Base-by-base conservation (phyloP, 2,888 invertebrate species). In the Cecidostiba fungosa region DNA sequence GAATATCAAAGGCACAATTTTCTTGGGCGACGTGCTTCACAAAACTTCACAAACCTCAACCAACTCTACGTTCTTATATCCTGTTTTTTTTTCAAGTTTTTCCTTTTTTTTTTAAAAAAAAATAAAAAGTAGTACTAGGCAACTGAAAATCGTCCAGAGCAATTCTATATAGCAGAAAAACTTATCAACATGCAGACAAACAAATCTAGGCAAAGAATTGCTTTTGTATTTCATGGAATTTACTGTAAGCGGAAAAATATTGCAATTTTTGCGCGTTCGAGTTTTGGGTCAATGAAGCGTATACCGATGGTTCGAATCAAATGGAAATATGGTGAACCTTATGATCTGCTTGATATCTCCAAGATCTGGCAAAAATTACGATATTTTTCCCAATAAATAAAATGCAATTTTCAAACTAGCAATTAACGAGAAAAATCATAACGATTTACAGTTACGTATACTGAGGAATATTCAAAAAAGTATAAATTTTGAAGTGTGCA, bases 1-100 rank as follows among this genome's bases (percentile, higher is more conserved):
- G 92, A 91, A 92, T 92, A 92, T 92, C 90, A 92, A 92, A 92
- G 91, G 91, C 92, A 92, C 92, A 92, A 91, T 91, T 84, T 82
- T 87, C 86, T 86, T 82, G 84, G 76, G 78, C 66, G 50, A 74
- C 72, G 82, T 84, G 82, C 70, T 85, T 87, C 80, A 77, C 83
- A 85, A 87, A 87, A 85, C 72, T 86, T 82, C 82, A 79, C 84
- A 86, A 86, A 87, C 87, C 87, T 87, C 87, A 87, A 85, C 87
- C 87, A 87, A 87, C 83, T 86, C 84, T 85, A 85, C 78, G 16
- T 10, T 29, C 66, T 66, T 82, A 79, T 84, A 76, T 76, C 54
- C 29, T 69, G 70, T 29, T 59, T 32, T 84, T 85, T 83, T 83
- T 79, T 83, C 29, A 54, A 29, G n/a, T 83, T 84, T 86, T 76